Conservation (phyloP, 2,888 invertebrate species). For the Euzophera pinguis region DNA sequence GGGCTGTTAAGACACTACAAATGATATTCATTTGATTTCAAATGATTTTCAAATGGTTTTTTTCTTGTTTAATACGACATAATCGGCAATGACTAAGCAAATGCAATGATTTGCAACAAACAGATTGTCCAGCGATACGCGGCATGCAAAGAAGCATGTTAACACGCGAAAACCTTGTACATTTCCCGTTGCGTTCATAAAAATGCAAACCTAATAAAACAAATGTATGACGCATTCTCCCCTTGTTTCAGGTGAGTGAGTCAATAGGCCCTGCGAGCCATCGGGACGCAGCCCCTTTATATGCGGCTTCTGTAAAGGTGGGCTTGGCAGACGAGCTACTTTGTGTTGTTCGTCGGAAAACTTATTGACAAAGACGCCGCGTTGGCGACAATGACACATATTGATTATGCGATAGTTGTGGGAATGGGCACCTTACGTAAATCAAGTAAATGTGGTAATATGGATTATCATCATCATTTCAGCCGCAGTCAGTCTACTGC, state of each 20-base stretch:
- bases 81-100: too few relatives aligned
- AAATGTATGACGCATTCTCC: conserved; percentile 37
- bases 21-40: too few relatives aligned
- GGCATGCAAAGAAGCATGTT: conserved; percentile 22
- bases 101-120: background rate
- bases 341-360: background rate
- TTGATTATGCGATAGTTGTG: too few relatives aligned
- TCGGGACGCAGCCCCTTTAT: conserved; percentile 41
- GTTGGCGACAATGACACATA: background rate
- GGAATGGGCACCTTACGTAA: too few relatives aligned
- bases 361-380: too few relatives aligned
- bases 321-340: conserved; percentile 18
- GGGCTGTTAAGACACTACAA: too few relatives aligned
- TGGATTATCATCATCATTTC: too few relatives aligned
- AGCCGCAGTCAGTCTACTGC: too few relatives aligned
- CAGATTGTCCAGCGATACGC: conserved; percentile 1
- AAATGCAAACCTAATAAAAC: conserved; percentile 40
- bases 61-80: too few relatives aligned
- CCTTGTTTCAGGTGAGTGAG: conserved; percentile 64
- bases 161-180: conserved; percentile 21
- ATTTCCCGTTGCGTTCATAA: conserved; percentile 28
- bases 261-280: conserved; percentile 35
- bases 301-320: conserved; percentile 14
- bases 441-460: too few relatives aligned
- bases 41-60: too few relatives aligned